These are phyloP conservation scores for Bergia sp. DNA, from an alignment of 92 coral and sea anemone genomes.

Conservation along the genomic window DNA sequence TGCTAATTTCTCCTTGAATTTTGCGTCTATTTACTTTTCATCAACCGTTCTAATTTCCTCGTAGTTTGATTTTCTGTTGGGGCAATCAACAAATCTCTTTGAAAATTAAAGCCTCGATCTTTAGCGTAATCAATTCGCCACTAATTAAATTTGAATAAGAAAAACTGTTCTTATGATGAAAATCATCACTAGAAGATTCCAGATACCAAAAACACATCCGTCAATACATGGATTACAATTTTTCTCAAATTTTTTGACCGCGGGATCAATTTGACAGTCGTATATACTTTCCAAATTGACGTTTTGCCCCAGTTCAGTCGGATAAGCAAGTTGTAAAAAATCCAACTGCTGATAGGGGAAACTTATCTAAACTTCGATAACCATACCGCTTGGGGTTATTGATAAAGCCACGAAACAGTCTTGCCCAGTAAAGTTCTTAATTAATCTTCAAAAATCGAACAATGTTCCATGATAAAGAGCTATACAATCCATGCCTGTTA, in stretches of 20 bases:
- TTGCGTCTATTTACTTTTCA: background rate
- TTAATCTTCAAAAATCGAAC: background rate
- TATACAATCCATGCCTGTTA: background rate
- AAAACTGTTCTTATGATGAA: conserved; percentile 1
- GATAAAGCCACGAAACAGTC: background rate
- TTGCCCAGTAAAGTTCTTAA: background rate
- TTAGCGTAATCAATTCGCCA: background rate
- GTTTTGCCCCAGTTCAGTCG: background rate
- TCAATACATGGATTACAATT: background rate
- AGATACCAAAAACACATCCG: background rate
- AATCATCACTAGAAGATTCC: background rate
- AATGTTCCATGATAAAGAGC: background rate
- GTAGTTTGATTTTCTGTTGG: background rate
- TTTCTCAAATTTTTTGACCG: background rate
- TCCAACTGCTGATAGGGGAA: background rate
- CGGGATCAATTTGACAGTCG: background rate
- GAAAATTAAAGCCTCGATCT: background rate
- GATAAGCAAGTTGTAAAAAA: too few species aligned
- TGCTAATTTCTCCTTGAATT: conserved; percentile 4
- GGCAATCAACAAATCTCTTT: conserved; percentile 20
- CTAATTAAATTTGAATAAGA: conserved; percentile 25
- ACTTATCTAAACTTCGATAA: too few species aligned
- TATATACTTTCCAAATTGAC: background rate
- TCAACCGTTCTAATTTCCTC: conserved; percentile 4
- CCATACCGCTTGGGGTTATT: background rate